Percentiles rank a stretch among this genome's conserved stretches.
Evolutionary conservation across 1,140 invertebrate genomes (phyloP).

Genomic region (Drosophila nannoptera): DNA sequence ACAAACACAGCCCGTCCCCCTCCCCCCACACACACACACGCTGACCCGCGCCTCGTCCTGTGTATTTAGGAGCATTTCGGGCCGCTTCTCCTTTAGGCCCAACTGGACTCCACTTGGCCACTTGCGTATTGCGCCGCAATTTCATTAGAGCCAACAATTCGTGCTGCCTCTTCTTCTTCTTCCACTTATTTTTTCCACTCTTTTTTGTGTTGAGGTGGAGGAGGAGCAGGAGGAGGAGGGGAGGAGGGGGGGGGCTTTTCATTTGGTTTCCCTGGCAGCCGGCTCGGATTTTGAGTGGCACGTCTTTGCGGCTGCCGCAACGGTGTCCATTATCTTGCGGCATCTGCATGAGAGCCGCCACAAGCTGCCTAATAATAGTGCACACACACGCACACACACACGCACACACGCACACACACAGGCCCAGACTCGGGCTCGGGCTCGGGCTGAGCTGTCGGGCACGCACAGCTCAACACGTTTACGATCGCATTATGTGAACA

Average conservation of each 20-base stretch:
- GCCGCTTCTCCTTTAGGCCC: background rate
- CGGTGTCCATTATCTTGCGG: slow-evolving; percentile 14
- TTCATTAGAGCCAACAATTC: slow-evolving; percentile 51
- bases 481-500: slow-evolving; percentile 36
- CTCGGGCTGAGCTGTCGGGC: background rate
- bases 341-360: slow-evolving; percentile 21
- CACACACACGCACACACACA: background rate
- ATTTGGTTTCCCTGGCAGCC: slow-evolving; percentile 8
- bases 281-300: slow-evolving; percentile 29
- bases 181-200: too few relatives aligned
- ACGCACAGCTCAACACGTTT: slow-evolving; percentile 23
- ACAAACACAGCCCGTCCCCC: slow-evolving; percentile 1
- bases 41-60: slow-evolving; percentile 17
- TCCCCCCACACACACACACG: slow-evolving; percentile 1
- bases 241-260: too few relatives aligned
- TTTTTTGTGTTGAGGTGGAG: too few relatives aligned
- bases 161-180: background rate
- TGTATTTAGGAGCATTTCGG: slow-evolving; percentile 27
- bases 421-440: too few relatives aligned
- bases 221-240: too few relatives aligned
- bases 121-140: slow-evolving; percentile 55
- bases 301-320: slow-evolving; percentile 20
- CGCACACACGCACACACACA: too few relatives aligned
- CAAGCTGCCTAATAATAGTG: slow-evolving; percentile 1
- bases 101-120: background rate